Base-by-base conservation (phyloP, 2,888 invertebrate genomes). In the Chrysina gloriosa region DNA sequence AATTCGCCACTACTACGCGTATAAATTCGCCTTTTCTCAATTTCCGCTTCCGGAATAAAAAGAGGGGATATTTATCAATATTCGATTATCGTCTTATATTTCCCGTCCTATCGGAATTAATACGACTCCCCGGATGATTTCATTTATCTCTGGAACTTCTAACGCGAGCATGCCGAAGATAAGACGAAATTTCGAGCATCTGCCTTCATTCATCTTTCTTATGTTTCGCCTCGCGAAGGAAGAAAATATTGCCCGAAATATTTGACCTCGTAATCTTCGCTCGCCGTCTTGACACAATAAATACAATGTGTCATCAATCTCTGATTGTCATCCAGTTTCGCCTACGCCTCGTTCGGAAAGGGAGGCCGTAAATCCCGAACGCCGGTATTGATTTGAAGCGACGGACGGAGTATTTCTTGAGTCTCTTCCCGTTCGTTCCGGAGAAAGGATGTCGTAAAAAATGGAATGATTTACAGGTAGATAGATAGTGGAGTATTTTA, bases 261-360 rank as follows among this genome's bases (percentile, higher is more conserved):
- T 58, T 58, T 58, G 58, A 36, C 58, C 58, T 25, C 39, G 58
- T 27, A 39, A 39, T 58, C 58, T 52, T 52, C 31, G 25, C 52
- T 19, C 52, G 31, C 6, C 29, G 31, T 52, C 52, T 58, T 58
- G 58, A 58, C 58, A 58, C 58, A 58, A 58, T 58, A 58, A 58
- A 58, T 58, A 58, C 58, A 58, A 39, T 58, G 16, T 39, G 39
- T 39, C 58, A 58, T 58, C 58, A 58, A 58, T 58, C 58, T 58
- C 39, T 25, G 39, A 58, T 39, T 58, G 58, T 58, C 58, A 58
- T 39, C 39, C 5, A 23, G 39, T 31, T 52, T 52, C n/a, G 9
- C 31, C 31, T 21, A 3, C 16, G n/a, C 21, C 4, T 47, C 5
- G 21, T 39, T 4, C 39, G 23, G 25, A 48, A 23, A n/a, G 25